These are phyloP conservation scores for Cordilura impudica DNA, from an alignment of 2,888 invertebrate genomes.

Conservation along the genomic window DNA sequence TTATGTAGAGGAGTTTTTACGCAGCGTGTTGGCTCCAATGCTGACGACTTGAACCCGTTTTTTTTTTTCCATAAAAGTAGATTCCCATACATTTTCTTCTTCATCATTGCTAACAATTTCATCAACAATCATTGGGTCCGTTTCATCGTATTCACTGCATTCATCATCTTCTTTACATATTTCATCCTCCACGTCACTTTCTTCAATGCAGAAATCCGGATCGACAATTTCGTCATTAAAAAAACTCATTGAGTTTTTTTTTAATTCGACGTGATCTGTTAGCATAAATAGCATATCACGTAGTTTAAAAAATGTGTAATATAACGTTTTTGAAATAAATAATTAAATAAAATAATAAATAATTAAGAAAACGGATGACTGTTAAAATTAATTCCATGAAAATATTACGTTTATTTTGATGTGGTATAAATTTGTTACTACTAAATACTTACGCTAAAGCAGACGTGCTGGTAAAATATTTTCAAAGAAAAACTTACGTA, in stretches of 20 bases:
- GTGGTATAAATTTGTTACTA: conserved; percentile 14
- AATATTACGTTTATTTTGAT: conserved; percentile 11
- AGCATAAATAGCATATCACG: conserved; percentile 42
- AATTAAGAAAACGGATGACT: conserved; percentile 33
- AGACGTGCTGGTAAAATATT: neutral
- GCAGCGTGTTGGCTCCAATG: conserved; percentile 18
- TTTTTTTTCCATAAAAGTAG: conserved; percentile 33
- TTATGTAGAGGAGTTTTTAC: conserved; percentile 35
- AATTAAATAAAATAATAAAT: too few species aligned
- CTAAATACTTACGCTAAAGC: too few species aligned
- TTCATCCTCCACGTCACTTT: conserved; percentile 43
- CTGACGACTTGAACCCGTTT: conserved; percentile 33
- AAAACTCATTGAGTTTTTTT: conserved; percentile 39
- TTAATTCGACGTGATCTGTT: conserved; percentile 51
- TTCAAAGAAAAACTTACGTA: conserved; percentile 9
- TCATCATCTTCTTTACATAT: conserved; percentile 44
- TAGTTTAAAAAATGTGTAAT: conserved; percentile 18
- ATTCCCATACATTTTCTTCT: conserved; percentile 26
- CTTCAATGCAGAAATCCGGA: conserved; percentile 49
- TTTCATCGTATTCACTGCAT: conserved; percentile 30
- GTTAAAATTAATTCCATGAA: conserved; percentile 51
- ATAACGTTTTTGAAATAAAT: conserved; percentile 24
- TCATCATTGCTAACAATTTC: conserved; percentile 43
- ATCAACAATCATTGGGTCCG: conserved; percentile 43
- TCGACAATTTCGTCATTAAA: conserved; percentile 50